A percentile compares a stretch with the other conserved stretches of the same genome.
Evolutionary conservation across 2,888 invertebrate species (phyloP).

Genomic region (Drosophila anomalata): DNA sequence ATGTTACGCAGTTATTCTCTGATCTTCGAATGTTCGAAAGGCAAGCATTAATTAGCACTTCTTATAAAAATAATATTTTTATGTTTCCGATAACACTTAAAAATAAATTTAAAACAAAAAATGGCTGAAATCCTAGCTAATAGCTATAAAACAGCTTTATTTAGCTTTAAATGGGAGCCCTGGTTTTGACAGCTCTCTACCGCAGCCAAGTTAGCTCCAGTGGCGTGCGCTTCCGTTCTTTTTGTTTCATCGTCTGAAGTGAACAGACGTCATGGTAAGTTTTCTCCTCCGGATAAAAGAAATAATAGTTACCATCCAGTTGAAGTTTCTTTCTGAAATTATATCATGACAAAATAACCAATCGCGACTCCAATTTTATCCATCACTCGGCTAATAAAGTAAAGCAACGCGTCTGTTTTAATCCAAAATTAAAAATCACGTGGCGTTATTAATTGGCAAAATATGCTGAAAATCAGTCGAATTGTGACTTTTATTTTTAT

Average conservation of each 20-base stretch:
- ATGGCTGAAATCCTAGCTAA: too few relatives aligned
- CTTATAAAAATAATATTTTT: too few relatives aligned
- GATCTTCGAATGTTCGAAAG: too few relatives aligned
- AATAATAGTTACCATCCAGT: neutral
- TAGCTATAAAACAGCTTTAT: too few relatives aligned
- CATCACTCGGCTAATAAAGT: neutral
- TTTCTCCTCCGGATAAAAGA: neutral
- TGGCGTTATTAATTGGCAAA: neutral
- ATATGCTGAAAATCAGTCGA: neutral
- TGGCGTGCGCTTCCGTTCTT: constrained; percentile 68
- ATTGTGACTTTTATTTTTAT: too few relatives aligned
- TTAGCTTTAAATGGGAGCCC: neutral
- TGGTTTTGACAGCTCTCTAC: neutral
- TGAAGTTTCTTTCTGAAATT: neutral
- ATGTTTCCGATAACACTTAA: neutral
- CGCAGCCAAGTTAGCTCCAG: constrained; percentile 60
- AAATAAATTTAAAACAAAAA: neutral
- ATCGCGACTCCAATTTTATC: neutral
- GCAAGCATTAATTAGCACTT: too few relatives aligned
- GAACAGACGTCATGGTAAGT: constrained; percentile 81
- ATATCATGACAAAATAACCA: neutral
- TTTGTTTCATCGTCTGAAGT: constrained; percentile 78
- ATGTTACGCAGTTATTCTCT: too few relatives aligned
- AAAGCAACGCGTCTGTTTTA: neutral
- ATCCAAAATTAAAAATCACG: neutral